phyloP scores from a whole-genome alignment of 2,888 invertebrate genomes.

The Rhamnusium bicolor region DNA sequence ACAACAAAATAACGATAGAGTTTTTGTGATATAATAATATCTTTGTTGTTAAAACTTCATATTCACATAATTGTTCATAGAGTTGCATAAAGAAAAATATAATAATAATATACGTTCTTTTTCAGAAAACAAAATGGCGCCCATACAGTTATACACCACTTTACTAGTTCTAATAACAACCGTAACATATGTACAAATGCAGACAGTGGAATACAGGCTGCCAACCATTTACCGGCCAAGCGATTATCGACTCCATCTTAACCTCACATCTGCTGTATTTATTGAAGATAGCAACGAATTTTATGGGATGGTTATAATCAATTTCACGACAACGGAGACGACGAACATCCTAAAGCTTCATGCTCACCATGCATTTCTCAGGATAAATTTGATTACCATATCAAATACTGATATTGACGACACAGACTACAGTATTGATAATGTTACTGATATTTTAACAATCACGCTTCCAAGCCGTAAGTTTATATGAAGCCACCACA shows the following conservation, averaged over 20 bases:
- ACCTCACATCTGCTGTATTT: constrained; percentile 37
- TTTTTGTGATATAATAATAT: no score
- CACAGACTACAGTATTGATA: constrained; percentile 33
- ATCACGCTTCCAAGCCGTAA: constrained; percentile 18
- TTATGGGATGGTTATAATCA: constrained; percentile 38
- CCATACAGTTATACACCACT: not conserved
- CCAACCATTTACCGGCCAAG: constrained; percentile 40
- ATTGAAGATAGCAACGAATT: constrained; percentile 35
- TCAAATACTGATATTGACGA: constrained; percentile 20
- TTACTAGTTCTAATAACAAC: not conserved
- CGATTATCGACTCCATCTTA: constrained; percentile 40
- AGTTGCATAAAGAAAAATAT: no score
- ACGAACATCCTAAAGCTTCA: constrained; percentile 40
- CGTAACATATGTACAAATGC: not conserved
- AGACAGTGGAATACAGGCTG: constrained; percentile 37
- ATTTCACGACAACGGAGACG: constrained; percentile 11
- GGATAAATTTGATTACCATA: constrained; percentile 32
- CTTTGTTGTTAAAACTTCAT: no score
- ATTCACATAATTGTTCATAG: no score
- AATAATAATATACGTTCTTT: not conserved
- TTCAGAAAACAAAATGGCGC: constrained; percentile 28
- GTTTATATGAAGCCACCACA: not conserved
- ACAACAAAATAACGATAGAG: no score
- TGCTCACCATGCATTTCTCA: constrained; percentile 45
- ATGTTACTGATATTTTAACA: constrained; percentile 44